Evolutionary conservation across 2,797 vertebrate species (phyloP).

Genomic region (Poeciliopsis infans): DNA sequence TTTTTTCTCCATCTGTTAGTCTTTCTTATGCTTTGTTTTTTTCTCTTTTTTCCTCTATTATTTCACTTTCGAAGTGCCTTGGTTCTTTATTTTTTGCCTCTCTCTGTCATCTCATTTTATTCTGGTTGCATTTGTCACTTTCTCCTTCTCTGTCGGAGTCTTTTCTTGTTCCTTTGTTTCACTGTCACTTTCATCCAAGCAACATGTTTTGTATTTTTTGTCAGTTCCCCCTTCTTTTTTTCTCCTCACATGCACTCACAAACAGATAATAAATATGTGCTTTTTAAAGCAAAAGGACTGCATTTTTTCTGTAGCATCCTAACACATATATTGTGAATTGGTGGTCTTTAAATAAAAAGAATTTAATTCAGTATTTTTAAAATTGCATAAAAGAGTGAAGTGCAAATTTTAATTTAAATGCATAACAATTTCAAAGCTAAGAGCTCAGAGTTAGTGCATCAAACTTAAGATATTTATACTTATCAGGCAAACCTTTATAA

Average conservation of each 20-base stretch:
- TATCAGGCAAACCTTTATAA: neutral
- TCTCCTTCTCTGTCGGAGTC: constrained; percentile 46
- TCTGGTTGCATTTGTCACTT: constrained; percentile 52
- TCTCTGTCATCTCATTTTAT: constrained; percentile 58
- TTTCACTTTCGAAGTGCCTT: constrained; percentile 50
- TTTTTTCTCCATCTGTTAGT: constrained; percentile 37
- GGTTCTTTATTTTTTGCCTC: constrained; percentile 27
- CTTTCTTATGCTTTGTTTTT: constrained; percentile 10
- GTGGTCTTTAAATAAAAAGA: constrained; percentile 45
- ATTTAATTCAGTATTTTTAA: constrained; percentile 53
- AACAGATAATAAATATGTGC: constrained; percentile 7
- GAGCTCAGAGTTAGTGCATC: constrained; percentile 46
- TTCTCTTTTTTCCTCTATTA: constrained; percentile 34
- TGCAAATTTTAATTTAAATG: constrained; percentile 2
- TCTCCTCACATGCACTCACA: constrained; percentile 21
- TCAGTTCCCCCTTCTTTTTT: constrained; percentile 44
- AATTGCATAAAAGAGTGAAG: constrained; percentile 48
- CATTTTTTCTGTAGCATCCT: neutral
- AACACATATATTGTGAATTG: neutral
- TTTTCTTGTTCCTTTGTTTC: constrained; percentile 64
- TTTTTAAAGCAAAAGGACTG: neutral
- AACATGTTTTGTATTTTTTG: constrained; percentile 52
- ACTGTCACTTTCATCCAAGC: constrained; percentile 60
- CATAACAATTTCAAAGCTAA: constrained; percentile 50
- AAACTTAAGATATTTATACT: constrained; percentile 51